Evolutionary conservation across 2,113 vertebrate genomes (phyloP), one percentile per base, ranked within the genome.

Genomic region (Notothenia coriiceps): DNA sequence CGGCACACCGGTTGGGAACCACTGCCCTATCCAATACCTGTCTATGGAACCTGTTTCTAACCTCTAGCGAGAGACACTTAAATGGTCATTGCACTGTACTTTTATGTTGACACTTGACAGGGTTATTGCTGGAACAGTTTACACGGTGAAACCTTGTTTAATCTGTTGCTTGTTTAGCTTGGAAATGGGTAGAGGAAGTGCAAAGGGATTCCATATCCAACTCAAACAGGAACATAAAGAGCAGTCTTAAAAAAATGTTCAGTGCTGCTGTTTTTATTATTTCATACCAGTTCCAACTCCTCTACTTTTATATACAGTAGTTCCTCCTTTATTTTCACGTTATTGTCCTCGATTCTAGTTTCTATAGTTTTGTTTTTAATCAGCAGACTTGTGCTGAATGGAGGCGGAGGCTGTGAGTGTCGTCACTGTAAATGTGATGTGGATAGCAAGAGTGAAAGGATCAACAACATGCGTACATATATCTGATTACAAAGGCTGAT

Each of bases 41-140:
- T 20, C 44, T 56, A 14, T 15, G 22, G 18, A 35, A 44, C 12
- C 49, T 56, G 5, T 35, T 64, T 79, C 18, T n/a, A 54, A 14
- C 14, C 1, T 29, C 29, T 25, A 56, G 20, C 25, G 20, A 29
- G 35, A 44, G 20, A 14, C 13, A 17, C 2, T 20, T 12, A 5
- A 12, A 10, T 55, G 22, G 55, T 43, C 22, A 40, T 0, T 14
- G 20, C 50, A 10, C 6, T 12, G 17, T 73, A 46, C 76, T 11
- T 11, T 87, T 70, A 57, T 76, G 55, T 73, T 22, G 57, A 80
- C 77, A 74, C 64, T 78, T 64, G 74, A 79, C 59, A 2, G 59
- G 13, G 18, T 66, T 79, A 82, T 89, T 86, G 77, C 74, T 70
- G 65, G 56, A 74, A 62, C 67, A 49, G 79, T 89, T 89, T 86